Evolutionary conservation across 1,140 invertebrate species (phyloP).

Genomic region (Pseudobourletiella spinata): DNA sequence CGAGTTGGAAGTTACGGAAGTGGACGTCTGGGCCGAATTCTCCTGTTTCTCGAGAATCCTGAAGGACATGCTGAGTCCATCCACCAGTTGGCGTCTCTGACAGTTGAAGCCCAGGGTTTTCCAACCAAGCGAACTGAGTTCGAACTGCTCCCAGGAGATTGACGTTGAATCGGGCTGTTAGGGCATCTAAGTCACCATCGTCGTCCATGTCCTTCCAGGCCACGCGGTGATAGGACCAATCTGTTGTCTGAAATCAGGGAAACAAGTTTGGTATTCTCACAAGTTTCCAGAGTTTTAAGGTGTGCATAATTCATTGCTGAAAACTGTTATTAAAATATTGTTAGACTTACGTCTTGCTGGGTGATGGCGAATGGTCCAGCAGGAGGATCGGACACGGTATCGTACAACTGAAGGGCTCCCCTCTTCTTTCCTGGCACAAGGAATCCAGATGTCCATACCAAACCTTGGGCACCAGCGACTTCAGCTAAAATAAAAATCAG

Average conservation of each 20-base stretch:
- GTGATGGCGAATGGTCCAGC: conserved; percentile 39
- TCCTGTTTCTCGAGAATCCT: not conserved
- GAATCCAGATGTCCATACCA: conserved; percentile 42
- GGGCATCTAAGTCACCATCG: conserved; percentile 42
- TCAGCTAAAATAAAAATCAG: conserved; percentile 15
- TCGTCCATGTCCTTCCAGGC: conserved; percentile 44
- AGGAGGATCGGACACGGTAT: conserved; percentile 34
- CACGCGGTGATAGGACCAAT: conserved; percentile 45
- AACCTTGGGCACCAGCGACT: conserved; percentile 36
- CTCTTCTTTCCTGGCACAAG: conserved; percentile 42
- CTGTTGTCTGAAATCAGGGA: not conserved
- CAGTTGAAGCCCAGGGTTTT: conserved; percentile 37
- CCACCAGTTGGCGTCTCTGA: conserved; percentile 18
- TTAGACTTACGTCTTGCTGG: conserved; percentile 29
- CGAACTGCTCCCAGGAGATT: conserved; percentile 33
- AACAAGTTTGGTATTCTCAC: not conserved
- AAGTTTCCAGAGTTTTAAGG: not conserved
- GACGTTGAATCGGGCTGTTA: conserved; percentile 41
- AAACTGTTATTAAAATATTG: no score
- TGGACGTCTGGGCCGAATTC: conserved; percentile 39
- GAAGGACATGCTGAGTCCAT: conserved; percentile 40
- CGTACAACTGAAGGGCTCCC: conserved; percentile 41
- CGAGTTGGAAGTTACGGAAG: conserved; percentile 38
- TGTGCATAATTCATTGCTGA: not conserved
- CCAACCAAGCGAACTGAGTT: conserved; percentile 40